Base-by-base conservation (phyloP, 2,888 invertebrate species). In the Serripes groenlandicus region DNA sequence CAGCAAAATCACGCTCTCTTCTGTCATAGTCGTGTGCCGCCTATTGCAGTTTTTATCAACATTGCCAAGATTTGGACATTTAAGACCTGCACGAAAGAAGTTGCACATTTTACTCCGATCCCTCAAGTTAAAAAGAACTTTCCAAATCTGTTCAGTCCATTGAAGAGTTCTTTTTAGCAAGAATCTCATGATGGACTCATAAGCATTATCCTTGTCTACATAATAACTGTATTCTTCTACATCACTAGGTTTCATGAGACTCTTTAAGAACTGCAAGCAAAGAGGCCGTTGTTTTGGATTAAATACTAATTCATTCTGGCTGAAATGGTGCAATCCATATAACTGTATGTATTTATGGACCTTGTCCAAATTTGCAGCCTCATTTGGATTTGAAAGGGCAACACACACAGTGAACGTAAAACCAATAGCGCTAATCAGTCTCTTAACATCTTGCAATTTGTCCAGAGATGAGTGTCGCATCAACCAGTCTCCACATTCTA, bases 401-500 rank as follows among this genome's bases (percentile, higher is more conserved):
- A 71, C 49, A 28, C 89, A 79, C 0, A 87, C 81, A 7, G 69
- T 37, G 58, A 89, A 89, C 54, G 88, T 62, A 58, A 85, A 77
- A 9, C 81, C 80, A 62, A 91, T 84, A 4, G 90, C 87, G 32
- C 79, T 54, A 9, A 90, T 79, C 0, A 84, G 35, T 3, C 49
- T 15, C 23, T 54, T 37, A 18, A 83, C 15, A 35, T n/a, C 64
- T 15, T 28, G 70, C 37, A 72, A 42, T 21, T 79, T 75, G 3
- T 58, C 30, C 26, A 83, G 23, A 23, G 81, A 23, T 3, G 32
- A 1, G 52, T 42, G 52, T 9, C 5, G 37, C 1, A 87, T 60
- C 73, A 89, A 79, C 86, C 85, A 81, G 58, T 89, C 76, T 60
- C 84, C 78, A 69, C 88, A 89, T 34, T 90, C 90, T 23, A 91